Evolutionary conservation across 2,797 vertebrate species (phyloP).

Genomic region (Galagoides demidoff): DNA sequence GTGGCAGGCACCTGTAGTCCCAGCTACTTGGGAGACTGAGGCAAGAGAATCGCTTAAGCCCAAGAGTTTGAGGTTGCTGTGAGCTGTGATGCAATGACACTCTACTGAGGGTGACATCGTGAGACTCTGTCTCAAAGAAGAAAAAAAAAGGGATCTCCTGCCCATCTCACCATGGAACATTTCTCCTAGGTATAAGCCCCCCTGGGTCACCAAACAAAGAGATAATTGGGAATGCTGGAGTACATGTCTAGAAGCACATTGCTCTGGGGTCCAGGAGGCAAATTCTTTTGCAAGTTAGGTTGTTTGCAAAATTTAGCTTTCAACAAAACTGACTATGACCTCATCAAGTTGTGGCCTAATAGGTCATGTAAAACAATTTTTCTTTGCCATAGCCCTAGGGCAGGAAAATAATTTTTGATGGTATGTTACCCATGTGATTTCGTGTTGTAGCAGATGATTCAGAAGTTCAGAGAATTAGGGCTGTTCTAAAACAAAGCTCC

Average conservation of each 20-base stretch:
- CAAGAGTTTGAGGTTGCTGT: no score
- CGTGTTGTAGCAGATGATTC: background rate
- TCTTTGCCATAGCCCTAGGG: background rate
- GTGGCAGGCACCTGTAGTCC: no score
- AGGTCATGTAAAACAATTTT: conserved; percentile 44
- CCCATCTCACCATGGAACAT: background rate
- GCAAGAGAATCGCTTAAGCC: no score
- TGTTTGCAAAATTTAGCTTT: conserved; percentile 23
- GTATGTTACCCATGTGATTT: background rate
- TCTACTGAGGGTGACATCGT: no score
- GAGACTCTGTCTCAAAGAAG: no score
- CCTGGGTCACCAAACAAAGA: background rate
- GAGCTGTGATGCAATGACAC: no score
- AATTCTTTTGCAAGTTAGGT: background rate
- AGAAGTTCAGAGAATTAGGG: conserved; percentile 8
- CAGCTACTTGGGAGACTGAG: no score
- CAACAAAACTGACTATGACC: conserved; percentile 48
- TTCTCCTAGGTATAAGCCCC: background rate
- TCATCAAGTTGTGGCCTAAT: conserved; percentile 41
- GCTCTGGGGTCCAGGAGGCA: background rate
- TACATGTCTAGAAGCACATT: background rate
- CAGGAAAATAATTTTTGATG: background rate
- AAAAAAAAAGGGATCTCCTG: background rate
- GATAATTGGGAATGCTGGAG: background rate
- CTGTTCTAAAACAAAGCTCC: background rate